Conservation (phyloP, 2,888 invertebrate species). For the Branchellion lobata region DNA sequence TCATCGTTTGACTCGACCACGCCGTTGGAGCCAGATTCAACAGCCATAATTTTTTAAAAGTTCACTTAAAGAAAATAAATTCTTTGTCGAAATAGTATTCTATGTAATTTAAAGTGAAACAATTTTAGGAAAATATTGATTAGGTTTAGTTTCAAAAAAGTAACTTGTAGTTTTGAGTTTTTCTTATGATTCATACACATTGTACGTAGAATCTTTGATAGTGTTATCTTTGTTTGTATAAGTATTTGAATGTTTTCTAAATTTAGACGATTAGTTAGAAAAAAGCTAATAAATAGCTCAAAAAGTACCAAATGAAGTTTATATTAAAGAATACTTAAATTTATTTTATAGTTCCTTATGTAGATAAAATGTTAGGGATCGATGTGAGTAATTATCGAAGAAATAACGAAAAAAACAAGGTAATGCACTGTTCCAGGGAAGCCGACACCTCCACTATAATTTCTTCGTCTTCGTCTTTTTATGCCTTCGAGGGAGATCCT, state of each 20-base stretch:
- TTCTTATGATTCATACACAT: neutral
- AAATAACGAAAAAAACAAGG: neutral
- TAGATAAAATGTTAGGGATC: neutral
- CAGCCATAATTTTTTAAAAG: slow-evolving; percentile 3
- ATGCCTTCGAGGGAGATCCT: neutral
- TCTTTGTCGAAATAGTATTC: neutral
- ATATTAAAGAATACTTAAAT: too few relatives aligned
- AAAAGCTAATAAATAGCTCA: too few relatives aligned
- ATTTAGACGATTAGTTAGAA: too few relatives aligned
- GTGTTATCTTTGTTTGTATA: neutral
- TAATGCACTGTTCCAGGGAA: slow-evolving; percentile 1
- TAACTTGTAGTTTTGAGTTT: too few relatives aligned
- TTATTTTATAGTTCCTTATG: too few relatives aligned
- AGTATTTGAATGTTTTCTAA: slow-evolving; percentile 1
- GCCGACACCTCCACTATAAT: neutral
- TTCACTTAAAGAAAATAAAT: neutral
- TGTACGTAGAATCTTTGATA: neutral
- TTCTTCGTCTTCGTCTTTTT: neutral
- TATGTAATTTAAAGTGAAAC: neutral
- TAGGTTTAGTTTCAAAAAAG: too few relatives aligned
- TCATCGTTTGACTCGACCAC: neutral
- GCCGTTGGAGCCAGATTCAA: neutral
- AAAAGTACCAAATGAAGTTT: too few relatives aligned
- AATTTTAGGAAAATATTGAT: neutral
- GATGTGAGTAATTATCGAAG: slow-evolving; percentile 5